Percentiles rank a stretch among this genome's conserved stretches.
phyloP scores from a whole-genome alignment of 1,140 invertebrate species.

The Drosophila pruinosa region DNA sequence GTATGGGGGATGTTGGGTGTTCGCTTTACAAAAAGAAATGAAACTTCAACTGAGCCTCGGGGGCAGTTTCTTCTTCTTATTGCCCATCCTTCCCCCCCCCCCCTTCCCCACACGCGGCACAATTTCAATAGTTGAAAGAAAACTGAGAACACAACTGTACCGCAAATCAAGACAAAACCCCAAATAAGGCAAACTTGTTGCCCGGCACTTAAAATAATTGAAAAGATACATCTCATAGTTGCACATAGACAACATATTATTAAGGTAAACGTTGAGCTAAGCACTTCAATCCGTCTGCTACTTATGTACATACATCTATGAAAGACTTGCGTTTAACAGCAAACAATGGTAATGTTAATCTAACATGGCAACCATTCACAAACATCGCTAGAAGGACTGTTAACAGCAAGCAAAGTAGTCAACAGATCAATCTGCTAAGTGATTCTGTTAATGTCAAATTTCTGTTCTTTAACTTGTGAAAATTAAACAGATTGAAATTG shows the following conservation, averaged over 20 bases:
- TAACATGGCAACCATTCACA: too few species aligned
- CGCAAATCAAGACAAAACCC: constrained; percentile 14
- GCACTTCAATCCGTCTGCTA: too few species aligned
- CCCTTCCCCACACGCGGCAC: background rate
- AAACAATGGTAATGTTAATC: too few species aligned
- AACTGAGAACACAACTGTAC: constrained; percentile 65
- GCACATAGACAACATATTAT: constrained; percentile 18
- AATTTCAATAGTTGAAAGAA: constrained; percentile 41
- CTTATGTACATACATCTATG: too few species aligned
- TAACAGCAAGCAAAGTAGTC: too few species aligned
- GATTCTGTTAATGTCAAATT: too few species aligned
- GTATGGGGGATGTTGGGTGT: background rate
- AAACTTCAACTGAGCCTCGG: constrained; percentile 65
- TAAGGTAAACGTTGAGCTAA: background rate
- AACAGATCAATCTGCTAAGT: too few species aligned
- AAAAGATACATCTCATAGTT: constrained; percentile 53
- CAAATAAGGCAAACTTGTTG: constrained; percentile 54
- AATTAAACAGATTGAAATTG: too few species aligned
- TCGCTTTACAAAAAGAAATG: constrained; percentile 45
- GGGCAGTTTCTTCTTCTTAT: constrained; percentile 40
- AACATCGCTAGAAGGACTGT: too few species aligned
- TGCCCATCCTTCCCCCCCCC: background rate
- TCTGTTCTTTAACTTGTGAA: too few species aligned
- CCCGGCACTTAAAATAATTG: constrained; percentile 74
- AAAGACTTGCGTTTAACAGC: too few species aligned